A percentile compares a stretch with the other conserved stretches of the same genome.
phyloP scores from a whole-genome alignment of 2,113 vertebrate species.

The Oncorhynchus gorbuscha region DNA sequence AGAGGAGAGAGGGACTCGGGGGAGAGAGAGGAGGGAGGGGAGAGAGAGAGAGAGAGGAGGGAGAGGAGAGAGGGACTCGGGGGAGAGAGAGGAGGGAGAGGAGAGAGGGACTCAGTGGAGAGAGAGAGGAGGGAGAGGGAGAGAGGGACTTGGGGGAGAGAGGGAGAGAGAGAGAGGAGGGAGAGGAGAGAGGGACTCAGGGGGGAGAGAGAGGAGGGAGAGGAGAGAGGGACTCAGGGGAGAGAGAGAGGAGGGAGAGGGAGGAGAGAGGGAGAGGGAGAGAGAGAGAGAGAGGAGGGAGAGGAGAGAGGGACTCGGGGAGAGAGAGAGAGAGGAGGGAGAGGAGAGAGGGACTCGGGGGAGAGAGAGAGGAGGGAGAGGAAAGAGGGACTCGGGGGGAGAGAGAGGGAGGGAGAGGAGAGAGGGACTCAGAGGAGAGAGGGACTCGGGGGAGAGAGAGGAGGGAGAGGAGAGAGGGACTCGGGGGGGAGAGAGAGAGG shows the following conservation, averaged over 20 bases:
- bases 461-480: background rate
- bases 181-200: background rate
- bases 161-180: background rate
- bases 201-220: background rate
- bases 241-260: background rate
- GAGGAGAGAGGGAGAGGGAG: background rate
- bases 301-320: background rate
- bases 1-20: no score
- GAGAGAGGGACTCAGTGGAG: background rate
- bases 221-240: background rate
- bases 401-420: constrained; percentile 4
- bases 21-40: no score
- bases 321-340: background rate
- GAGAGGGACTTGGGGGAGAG: background rate
- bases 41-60: no score
- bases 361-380: background rate
- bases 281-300: constrained; percentile 3
- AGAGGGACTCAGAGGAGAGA: background rate
- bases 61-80: no score
- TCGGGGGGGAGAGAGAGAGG: no score
- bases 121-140: background rate
- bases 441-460: background rate
- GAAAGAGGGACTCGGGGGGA: background rate
- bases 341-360: background rate
- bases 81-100: background rate